Evolutionary conservation across 2,797 vertebrate species (phyloP).

Genomic region (Alectoris magna): DNA sequence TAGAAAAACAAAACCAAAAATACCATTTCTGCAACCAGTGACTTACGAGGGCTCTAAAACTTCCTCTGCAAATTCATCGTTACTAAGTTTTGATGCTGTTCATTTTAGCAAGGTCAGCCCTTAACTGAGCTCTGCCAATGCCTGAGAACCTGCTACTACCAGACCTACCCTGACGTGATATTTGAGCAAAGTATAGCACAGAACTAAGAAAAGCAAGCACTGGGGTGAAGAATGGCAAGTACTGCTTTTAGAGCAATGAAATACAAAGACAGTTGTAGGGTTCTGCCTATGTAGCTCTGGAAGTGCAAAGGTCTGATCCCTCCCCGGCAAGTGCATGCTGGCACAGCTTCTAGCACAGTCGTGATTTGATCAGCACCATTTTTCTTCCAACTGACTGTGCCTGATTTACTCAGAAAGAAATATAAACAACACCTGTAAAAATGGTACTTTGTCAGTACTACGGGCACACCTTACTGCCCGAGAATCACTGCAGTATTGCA

Average conservation of each 20-base stretch:
- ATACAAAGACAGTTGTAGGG: not conserved
- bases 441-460: not conserved
- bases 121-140: not conserved
- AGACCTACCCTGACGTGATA: not conserved
- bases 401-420: not conserved
- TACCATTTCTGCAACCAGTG: not conserved
- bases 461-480: not conserved
- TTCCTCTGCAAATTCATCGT: not conserved
- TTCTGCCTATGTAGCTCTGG: not conserved
- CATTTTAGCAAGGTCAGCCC: not conserved
- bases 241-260: not conserved
- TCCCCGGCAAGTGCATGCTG: not conserved
- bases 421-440: not conserved
- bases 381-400: not conserved
- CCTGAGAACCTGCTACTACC: not conserved
- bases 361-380: not conserved
- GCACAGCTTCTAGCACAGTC: not conserved
- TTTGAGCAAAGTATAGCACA: not conserved
- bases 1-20: not conserved
- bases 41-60: not conserved
- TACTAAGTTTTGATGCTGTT: not conserved
- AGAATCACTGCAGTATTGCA: not conserved
- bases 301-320: conserved; percentile 17
- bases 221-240: not conserved
- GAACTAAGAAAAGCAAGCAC: not conserved